phyloP scores from a whole-genome alignment of 2,888 invertebrate species.

The Venusia cambrica region DNA sequence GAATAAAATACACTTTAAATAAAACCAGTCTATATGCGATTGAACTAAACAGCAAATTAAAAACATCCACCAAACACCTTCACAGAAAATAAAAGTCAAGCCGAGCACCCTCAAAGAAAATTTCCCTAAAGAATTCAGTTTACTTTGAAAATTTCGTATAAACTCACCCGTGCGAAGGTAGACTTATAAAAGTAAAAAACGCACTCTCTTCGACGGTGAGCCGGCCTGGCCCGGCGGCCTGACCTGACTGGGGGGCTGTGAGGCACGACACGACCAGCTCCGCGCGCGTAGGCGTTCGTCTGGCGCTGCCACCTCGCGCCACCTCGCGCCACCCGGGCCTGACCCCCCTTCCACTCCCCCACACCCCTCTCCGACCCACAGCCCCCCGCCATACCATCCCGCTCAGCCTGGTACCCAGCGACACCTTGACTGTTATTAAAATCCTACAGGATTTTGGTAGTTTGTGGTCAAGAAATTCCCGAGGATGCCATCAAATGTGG shows the following conservation, averaged over 20 bases:
- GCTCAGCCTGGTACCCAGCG: too few relatives aligned
- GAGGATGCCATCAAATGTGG: too few relatives aligned
- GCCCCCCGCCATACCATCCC: too few relatives aligned
- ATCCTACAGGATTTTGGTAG: slow-evolving; percentile 43
- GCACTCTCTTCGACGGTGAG: slow-evolving; percentile 14
- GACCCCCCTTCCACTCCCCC: slow-evolving; percentile 27
- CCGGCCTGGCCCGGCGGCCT: slow-evolving; percentile 78
- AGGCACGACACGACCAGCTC: slow-evolving; percentile 60
- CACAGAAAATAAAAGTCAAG: slow-evolving; percentile 3
- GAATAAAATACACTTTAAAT: too few relatives aligned
- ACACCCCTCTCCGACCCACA: slow-evolving; percentile 13
- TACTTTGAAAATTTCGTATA: slow-evolving; percentile 2
- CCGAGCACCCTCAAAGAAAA: background rate
- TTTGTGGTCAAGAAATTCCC: slow-evolving; percentile 19
- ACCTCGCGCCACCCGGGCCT: slow-evolving; percentile 27
- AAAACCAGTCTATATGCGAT: too few relatives aligned
- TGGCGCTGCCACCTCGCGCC: slow-evolving; percentile 38
- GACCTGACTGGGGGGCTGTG: slow-evolving; percentile 60
- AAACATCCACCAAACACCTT: too few relatives aligned
- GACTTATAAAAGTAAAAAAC: slow-evolving; percentile 37
- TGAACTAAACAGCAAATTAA: too few relatives aligned
- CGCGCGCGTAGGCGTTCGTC: slow-evolving; percentile 72
- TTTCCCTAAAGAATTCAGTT: too few relatives aligned
- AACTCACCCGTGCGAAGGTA: slow-evolving; percentile 36
- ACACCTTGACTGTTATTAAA: slow-evolving; percentile 49